These are phyloP conservation scores for Rhodinocichla rosea DNA, from an alignment of 2,113 vertebrate genomes.

Conservation along the genomic window DNA sequence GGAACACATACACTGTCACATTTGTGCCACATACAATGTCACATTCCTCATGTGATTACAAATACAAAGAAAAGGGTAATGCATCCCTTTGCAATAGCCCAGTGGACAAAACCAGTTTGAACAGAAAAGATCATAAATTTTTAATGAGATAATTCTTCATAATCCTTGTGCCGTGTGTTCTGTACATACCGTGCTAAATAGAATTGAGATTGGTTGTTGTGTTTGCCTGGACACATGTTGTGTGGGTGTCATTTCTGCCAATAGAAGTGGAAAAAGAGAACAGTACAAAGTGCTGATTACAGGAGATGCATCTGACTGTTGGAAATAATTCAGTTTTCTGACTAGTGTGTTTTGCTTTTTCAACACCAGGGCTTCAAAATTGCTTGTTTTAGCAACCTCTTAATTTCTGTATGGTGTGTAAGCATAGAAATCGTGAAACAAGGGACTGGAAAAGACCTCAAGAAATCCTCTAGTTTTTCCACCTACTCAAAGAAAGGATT, in stretches of 20 bases:
- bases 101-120: not conserved
- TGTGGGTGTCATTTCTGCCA: constrained; percentile 57
- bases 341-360: constrained; percentile 9
- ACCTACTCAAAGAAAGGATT: constrained; percentile 31
- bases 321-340: not conserved
- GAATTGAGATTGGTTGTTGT: not conserved
- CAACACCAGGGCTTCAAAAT: not conserved
- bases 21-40: not conserved
- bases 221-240: constrained; percentile 46
- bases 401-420: not conserved
- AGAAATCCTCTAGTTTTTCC: constrained; percentile 20
- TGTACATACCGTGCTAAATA: constrained; percentile 24
- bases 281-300: not conserved
- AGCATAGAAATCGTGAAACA: not conserved
- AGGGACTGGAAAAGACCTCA: constrained; percentile 35
- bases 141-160: not conserved
- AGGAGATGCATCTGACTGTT: constrained; percentile 22
- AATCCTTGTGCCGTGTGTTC: not conserved
- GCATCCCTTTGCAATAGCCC: not conserved
- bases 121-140: not conserved
- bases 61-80: not conserved
- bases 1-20: not conserved
- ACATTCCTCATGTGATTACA: not conserved
- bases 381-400: constrained; percentile 23
- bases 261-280: constrained; percentile 30